Conservation (phyloP, 2,888 invertebrate species). For the Tipula lateralis region DNA sequence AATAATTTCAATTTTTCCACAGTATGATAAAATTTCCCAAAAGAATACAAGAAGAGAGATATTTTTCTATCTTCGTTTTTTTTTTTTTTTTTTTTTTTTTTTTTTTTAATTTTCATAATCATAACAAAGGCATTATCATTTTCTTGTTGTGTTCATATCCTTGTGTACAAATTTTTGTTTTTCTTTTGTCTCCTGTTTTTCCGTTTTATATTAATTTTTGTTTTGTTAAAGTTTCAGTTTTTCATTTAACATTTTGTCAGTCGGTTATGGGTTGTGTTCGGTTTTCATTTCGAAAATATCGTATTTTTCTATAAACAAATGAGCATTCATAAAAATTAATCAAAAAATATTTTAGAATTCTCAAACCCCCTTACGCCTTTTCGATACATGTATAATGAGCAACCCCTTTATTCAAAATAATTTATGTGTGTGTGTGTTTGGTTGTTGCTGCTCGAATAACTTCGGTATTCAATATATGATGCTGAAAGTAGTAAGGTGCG, state of each 20-base stretch:
- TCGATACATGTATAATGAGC: not conserved
- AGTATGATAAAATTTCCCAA: not conserved
- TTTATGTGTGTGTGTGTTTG: not conserved
- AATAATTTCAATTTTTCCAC: not conserved
- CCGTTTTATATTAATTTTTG: not conserved
- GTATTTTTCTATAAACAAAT: not conserved
- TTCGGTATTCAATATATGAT: not conserved
- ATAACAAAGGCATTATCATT: slow-evolving; percentile 24
- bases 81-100: not conserved
- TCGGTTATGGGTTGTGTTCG: slow-evolving; percentile 15
- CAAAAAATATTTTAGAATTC: not conserved
- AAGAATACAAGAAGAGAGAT: not conserved
- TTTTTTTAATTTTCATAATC: not conserved
- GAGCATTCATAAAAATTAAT: not conserved
- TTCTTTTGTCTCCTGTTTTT: slow-evolving; percentile 24
- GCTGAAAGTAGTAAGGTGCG: not conserved
- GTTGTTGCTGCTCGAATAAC: not conserved
- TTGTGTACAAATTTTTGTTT: not conserved
- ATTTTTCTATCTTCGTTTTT: not conserved
- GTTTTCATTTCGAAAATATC: not conserved
- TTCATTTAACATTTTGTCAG: not conserved
- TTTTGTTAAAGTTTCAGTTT: not conserved
- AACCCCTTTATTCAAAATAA: not conserved
- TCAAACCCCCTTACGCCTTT: not conserved
- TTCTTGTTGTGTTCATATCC: slow-evolving; percentile 4